Evolutionary conservation across 2,113 vertebrate species (phyloP), one percentile per base, ranked within the genome.

Genomic region (Centropus bengalensis): DNA sequence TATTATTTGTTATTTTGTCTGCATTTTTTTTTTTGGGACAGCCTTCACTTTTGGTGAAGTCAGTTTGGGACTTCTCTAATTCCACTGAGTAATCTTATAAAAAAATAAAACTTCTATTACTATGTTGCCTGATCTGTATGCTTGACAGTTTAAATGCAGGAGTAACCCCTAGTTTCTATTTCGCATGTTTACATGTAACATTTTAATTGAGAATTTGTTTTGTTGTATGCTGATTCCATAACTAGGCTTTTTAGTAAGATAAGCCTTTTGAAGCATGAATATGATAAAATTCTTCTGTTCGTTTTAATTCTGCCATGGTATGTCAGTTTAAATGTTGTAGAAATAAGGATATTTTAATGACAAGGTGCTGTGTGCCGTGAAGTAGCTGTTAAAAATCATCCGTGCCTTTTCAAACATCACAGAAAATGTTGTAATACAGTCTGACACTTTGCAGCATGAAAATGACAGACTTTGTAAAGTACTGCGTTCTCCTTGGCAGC

Each of bases 371-470:
- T 70, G 89, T 82, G 64, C 81, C 8, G 2, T 91, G 79, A 93
- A 93, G 92, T 94, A 94, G 82, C 73, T 85, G 86, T 85, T 94
- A 69, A 89, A 96, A 95, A 76, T 84, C 74, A 91, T 45, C 64
- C 2, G 6, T 88, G 73, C 94, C 89, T 88, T 79, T 95, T 95
- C 86, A 92, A 95, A 64, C 86, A 78, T 89, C 78, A 81, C 62
- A 80, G 81, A 71, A 94, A 86, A 90, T 74, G 55, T 64, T 84
- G 47, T 82, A 74, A 86, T 90, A 47, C 62, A 78, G 51, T 83
- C 83, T 90, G 91, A 86, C 91, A 79, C 70, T 83, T 93, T 64
- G 78, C 88, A 94, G 67, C 66, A 63, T 90, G 91, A 89, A 89
- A 91, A 76, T 0, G 42, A 91, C 92, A 82, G 85, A 75, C 88